Conservation (phyloP, 2,888 invertebrate species). For the Choristoneura rosaceana region DNA sequence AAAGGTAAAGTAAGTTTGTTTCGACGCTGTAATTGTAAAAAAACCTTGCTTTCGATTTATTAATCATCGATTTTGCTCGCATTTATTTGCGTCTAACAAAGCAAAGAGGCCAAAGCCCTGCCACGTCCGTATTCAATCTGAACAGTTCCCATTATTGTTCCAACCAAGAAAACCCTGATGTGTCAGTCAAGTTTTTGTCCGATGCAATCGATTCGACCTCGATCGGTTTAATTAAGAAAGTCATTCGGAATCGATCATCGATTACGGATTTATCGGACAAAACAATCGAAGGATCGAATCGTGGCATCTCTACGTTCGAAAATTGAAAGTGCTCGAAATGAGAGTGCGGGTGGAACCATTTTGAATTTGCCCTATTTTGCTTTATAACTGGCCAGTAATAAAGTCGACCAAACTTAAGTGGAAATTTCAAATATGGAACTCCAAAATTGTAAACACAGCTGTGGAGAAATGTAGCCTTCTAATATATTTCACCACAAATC, state of each 20-base stretch:
- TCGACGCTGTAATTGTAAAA: not conserved
- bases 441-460: not conserved
- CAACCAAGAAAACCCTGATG: conserved; percentile 52
- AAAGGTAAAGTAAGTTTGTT: not conserved
- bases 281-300: conserved; percentile 40
- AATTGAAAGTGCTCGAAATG: conserved; percentile 32
- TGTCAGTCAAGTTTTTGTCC: conserved; percentile 59
- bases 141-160: conserved; percentile 53
- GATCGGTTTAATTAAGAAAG: conserved; percentile 60
- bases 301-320: conserved; percentile 37
- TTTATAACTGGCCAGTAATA: not conserved
- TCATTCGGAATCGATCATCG: conserved; percentile 44
- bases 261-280: conserved; percentile 39
- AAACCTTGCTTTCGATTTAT: conserved; percentile 12
- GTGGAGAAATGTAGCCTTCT: not conserved
- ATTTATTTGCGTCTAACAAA: conserved; percentile 2
- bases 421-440: not conserved
- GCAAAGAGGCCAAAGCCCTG: conserved; percentile 33
- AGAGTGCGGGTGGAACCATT: conserved; percentile 20
- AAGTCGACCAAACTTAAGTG: not conserved
- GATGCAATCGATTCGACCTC: conserved; percentile 54
- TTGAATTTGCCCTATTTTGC: conserved; percentile 15
- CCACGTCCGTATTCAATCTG: conserved; percentile 37
- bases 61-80: conserved; percentile 16
- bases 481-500: conserved; percentile 12